Conservation (phyloP, 2,113 vertebrate species). For the Vulpes ferrilata region DNA sequence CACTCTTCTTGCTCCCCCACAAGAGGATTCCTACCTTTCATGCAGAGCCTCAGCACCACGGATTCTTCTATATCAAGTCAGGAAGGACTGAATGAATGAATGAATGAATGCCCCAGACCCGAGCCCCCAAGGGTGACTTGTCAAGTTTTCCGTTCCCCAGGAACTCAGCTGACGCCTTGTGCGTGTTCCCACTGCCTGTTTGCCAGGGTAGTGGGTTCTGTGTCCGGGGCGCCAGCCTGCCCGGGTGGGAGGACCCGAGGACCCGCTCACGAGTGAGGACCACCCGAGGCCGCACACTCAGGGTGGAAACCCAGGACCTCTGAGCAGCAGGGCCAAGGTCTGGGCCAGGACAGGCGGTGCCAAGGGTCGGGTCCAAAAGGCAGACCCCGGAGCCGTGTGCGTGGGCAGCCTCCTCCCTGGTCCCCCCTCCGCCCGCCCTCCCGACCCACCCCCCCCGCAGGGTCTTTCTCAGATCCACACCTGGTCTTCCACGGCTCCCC, state of each 20-base stretch:
- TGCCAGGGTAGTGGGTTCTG: fast-evolving
- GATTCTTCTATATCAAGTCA: background rate
- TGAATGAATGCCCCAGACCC: too few species aligned
- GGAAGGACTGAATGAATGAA: too few species aligned
- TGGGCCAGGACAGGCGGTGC: background rate
- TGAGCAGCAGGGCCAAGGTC: background rate
- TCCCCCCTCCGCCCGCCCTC: background rate
- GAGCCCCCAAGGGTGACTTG: background rate
- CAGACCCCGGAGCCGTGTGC: too few species aligned
- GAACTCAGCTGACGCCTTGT: background rate
- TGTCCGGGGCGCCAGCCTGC: too few species aligned
- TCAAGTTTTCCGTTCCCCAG: background rate
- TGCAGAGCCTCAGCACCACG: background rate
- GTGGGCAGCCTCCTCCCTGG: background rate
- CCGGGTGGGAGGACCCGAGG: background rate
- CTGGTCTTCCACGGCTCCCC: background rate
- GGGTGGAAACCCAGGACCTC: background rate
- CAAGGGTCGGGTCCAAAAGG: background rate
- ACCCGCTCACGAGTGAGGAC: background rate
- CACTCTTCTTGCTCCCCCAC: background rate
- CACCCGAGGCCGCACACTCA: background rate
- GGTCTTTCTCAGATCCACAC: background rate
- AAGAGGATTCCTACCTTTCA: background rate
- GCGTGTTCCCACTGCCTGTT: background rate
- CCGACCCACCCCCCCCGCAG: too few species aligned